Base-by-base conservation (phyloP, 2,113 vertebrate species). In the Benitochromis conjunctus region DNA sequence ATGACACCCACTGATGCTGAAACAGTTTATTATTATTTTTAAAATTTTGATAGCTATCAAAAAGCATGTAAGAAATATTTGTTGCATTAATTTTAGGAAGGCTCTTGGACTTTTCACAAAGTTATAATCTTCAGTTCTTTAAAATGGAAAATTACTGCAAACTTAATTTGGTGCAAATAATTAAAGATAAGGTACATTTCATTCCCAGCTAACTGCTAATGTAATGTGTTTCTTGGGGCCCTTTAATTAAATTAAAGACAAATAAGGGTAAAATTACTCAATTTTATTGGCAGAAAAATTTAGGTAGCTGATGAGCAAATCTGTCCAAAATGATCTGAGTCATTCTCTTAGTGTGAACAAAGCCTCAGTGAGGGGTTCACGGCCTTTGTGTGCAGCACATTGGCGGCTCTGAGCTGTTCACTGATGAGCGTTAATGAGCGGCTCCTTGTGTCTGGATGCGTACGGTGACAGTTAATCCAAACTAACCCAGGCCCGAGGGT, bases 351-450 rank as follows among this genome's bases (percentile, higher is more conserved):
- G 26, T 78, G 38, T 74, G 62, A 74, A 36, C 5, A 24, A 79
- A 79, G 34, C 9, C n/a, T 46, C 38, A 0, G 51, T 14, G 16
- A 4, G 38, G 43, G 38, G 57, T 80, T 78, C 51, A 14, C 2
- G 5, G 62, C 9, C 43, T 86, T 21, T 24, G 60, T 66, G 48
- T 88, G 1, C 38, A 3, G 71, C 76, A 66, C 66, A 38, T 87
- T 82, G 46, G 0, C 21, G 0, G 64, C 87, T 58, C 57, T 1
- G 51, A 78, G 13, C n/a, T 69, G 34, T 31, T 53, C 46, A 8
- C 74, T 91, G 90, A 92, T 92, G 82, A 87, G 71, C 82, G 34
- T 58, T 88, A 88, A 91, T 90, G 85, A 83, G 81, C 7, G 4
- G 66, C 6, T 34, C 60, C 7, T 5, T 7, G 2, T 6, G 54